Evolutionary conservation across 2,888 invertebrate species (phyloP), one percentile per base, ranked within the genome.

Genomic region (Fragum fragum): DNA sequence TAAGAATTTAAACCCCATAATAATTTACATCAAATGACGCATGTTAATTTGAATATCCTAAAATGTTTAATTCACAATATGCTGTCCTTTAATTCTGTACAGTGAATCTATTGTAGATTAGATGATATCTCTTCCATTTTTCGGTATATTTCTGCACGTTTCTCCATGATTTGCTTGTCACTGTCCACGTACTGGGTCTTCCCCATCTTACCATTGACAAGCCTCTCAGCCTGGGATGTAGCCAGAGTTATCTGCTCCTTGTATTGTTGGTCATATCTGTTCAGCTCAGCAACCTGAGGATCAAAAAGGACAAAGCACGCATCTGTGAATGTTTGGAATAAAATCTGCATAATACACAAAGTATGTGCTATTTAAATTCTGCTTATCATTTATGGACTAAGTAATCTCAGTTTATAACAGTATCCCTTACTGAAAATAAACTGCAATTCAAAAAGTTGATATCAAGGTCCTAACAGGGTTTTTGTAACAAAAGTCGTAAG

Each of bases 141-240:
- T 71, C 91, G 90, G 69, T 91, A 90, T 52, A 94, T 88, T 59
- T 96, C 96, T 73, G 96, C 96, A 81, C 96, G 95, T 92, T 96
- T 96, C 88, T 95, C 95, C 39, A 94, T 94, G 52, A 96, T 95
- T 28, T 93, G 94, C 70, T 95, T 93, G 88, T 96, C 96, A 21
- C 95, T 95, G 57, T 96, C 96, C 53, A 96, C 93, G 91, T 96
- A 96, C 85, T 95, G 95, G 77, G 95, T 95, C 81, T 96, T 95
- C 70, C 94, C 94, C 87, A 96, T 95, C 93, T 96, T 96, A 14
- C 96, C 96, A 5, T 95, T 95, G 26, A 96, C 95, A 55, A 96
- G 93, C 91, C 96, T 96, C 86, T 96, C 96, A n/a, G 96, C 95
- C 80, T 95, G 95, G 23, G 95, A 92, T 26, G 95, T 94, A 63